Percentiles rank a stretch among this genome's conserved stretches.
These are phyloP conservation scores for Lagenorhynchus albirostris DNA, from an alignment of 2,113 vertebrate species.

Conservation along the genomic window DNA sequence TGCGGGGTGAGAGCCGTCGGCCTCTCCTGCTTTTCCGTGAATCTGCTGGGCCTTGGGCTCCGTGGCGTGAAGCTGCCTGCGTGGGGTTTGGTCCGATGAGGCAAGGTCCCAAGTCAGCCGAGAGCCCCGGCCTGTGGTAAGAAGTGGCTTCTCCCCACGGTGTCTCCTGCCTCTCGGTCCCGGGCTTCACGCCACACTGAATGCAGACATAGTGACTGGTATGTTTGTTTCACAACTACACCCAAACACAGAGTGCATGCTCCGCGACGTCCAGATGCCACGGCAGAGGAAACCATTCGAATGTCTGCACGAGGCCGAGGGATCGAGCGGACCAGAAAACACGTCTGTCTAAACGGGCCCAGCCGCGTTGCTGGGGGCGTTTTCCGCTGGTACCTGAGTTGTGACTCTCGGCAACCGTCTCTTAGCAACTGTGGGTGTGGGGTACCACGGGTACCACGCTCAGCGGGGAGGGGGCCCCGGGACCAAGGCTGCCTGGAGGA, in stretches of 20 bases:
- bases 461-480: constrained; percentile 36
- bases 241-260: not conserved
- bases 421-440: constrained; percentile 85
- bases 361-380: constrained; percentile 65
- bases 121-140: not conserved
- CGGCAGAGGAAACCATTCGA: not conserved
- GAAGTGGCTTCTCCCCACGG: not conserved
- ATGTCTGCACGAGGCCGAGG: not conserved
- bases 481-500: not conserved
- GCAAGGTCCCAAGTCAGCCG: not conserved
- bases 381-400: constrained; percentile 76
- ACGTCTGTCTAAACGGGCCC: constrained; percentile 18
- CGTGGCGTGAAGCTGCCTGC: rapidly evolving
- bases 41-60: rapidly evolving
- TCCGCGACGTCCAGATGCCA: rapidly evolving
- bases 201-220: rapidly evolving
- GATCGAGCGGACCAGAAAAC: constrained; percentile 41
- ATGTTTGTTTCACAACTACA: not conserved
- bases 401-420: constrained; percentile 87
- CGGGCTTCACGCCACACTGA: rapidly evolving
- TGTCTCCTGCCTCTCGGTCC: not conserved
- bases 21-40: not conserved
- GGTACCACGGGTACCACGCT: constrained; percentile 75
- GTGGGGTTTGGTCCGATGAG: not conserved
- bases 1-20: rapidly evolving